A percentile compares a stretch with the other conserved stretches of the same genome.
Conservation (phyloP, 2,797 vertebrate genomes). For the Scolopax rusticola region DNA sequence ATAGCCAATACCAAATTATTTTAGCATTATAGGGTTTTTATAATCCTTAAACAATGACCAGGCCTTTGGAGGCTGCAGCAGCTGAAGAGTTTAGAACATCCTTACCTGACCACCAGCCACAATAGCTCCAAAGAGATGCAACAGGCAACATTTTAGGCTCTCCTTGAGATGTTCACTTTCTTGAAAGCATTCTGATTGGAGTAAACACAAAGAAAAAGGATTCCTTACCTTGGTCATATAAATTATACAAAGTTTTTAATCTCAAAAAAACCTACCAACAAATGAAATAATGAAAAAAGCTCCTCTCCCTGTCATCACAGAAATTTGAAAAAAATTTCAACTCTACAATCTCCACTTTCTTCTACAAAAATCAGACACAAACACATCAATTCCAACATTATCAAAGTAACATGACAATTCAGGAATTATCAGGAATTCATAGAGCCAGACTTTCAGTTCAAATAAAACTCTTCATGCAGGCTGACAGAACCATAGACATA, state of each 20-base stretch:
- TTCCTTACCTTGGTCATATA: neutral
- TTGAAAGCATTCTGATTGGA: constrained; percentile 93
- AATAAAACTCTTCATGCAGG: neutral
- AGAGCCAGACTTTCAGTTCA: neutral
- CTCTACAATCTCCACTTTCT: neutral
- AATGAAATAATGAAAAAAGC: neutral
- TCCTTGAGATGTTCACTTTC: constrained; percentile 98
- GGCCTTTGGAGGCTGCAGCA: neutral
- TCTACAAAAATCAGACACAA: neutral
- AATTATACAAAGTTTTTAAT: neutral
- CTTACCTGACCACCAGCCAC: constrained; percentile 95
- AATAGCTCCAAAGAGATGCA: constrained; percentile 96
- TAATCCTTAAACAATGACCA: neutral
- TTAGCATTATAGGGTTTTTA: neutral
- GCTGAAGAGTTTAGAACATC: neutral
- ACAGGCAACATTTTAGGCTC: constrained; percentile 94
- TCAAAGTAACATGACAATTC: neutral
- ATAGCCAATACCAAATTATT: neutral
- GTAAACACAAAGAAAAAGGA: constrained; percentile 2
- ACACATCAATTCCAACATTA: neutral
- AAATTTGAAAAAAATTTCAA: neutral
- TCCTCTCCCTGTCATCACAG: neutral
- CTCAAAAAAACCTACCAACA: fast-evolving
- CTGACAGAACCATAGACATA: neutral
- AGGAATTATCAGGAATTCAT: neutral